phyloP scores from a whole-genome alignment of 2,888 invertebrate genomes.

The Rhagonycha fulva region DNA sequence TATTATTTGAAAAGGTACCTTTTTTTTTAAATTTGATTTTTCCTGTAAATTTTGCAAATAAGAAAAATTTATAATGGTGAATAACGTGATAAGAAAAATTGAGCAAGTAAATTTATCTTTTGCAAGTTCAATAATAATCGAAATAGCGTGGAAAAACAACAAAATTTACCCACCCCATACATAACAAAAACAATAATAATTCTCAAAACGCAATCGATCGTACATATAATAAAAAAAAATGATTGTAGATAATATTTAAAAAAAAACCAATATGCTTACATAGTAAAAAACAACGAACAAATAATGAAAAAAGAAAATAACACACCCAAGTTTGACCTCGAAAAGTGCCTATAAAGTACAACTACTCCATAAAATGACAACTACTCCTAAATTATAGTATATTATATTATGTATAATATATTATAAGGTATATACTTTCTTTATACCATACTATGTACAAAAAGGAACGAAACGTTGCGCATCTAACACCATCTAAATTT shows the following conservation, averaged over 20 bases:
- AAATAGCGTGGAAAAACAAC: not conserved
- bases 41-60: too few relatives aligned
- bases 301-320: constrained; percentile 36
- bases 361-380: constrained; percentile 20
- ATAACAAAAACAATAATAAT: constrained; percentile 55
- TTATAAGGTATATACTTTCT: constrained; percentile 25
- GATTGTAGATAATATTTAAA: constrained; percentile 48
- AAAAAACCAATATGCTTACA: constrained; percentile 41
- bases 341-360: constrained; percentile 31
- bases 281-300: constrained; percentile 48
- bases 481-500: constrained; percentile 47
- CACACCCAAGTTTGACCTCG: constrained; percentile 30
- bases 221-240: constrained; percentile 53
- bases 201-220: constrained; percentile 53
- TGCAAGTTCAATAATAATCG: not conserved
- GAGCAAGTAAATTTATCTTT: not conserved
- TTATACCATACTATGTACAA: constrained; percentile 28
- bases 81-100: too few relatives aligned
- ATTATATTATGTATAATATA: constrained; percentile 30
- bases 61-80: too few relatives aligned
- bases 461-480: constrained; percentile 56
- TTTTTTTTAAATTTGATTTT: too few relatives aligned
- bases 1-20: too few relatives aligned
- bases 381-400: constrained; percentile 22
- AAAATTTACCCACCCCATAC: constrained; percentile 31